A percentile compares a stretch with the other conserved stretches of the same genome.
Conservation (phyloP, 1,140 invertebrate species). For the Acromyrmex heyeri region DNA sequence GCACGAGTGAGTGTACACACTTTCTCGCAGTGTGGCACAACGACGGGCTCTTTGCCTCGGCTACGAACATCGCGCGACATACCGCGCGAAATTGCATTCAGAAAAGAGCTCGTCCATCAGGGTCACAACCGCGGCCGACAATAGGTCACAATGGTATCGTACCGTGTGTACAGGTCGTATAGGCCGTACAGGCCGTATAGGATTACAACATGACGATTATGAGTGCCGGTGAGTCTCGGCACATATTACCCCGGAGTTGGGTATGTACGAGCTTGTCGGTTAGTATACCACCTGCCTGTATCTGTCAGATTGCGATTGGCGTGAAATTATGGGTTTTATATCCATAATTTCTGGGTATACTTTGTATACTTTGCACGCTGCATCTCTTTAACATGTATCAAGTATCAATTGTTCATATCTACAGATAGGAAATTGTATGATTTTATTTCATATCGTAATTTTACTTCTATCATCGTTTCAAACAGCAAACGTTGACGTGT, state of each 20-base stretch:
- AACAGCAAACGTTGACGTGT: not conserved
- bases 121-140: not conserved
- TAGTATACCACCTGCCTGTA: slow-evolving; percentile 6
- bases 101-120: slow-evolving; percentile 42
- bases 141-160: slow-evolving; percentile 47
- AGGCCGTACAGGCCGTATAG: not conserved
- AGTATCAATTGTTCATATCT: too few relatives aligned
- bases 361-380: not conserved
- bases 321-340: not conserved
- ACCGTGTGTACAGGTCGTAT: not conserved
- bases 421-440: slow-evolving; percentile 25
- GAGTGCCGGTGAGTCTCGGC: slow-evolving; percentile 3
- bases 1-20: slow-evolving; percentile 36
- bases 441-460: not conserved
- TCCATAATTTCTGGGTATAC: not conserved
- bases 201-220: slow-evolving; percentile 46
- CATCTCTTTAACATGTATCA: not conserved
- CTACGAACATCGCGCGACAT: slow-evolving; percentile 45
- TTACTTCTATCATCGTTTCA: not conserved
- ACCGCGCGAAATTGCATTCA: slow-evolving; percentile 54
- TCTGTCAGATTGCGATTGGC: slow-evolving; percentile 23
- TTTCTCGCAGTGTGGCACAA: slow-evolving; percentile 44
- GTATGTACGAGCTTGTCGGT: not conserved
- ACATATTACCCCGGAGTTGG: slow-evolving; percentile 5
- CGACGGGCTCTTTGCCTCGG: slow-evolving; percentile 46